Evolutionary conservation across 2,888 invertebrate species (phyloP).

Genomic region (Pollenia griseotomentosa): DNA sequence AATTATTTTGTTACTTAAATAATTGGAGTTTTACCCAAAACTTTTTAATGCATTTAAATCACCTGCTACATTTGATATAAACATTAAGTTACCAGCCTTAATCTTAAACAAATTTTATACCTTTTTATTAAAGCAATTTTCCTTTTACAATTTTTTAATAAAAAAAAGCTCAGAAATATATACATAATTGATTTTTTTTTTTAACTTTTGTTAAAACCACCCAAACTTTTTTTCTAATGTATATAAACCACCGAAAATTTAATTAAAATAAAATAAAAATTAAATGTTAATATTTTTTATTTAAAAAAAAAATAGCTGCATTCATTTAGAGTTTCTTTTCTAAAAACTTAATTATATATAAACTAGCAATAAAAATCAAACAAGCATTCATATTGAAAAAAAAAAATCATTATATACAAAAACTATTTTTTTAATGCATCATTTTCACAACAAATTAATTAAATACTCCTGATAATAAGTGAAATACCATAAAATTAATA

Average conservation of each 20-base stretch:
- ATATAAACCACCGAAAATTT: conserved; percentile 53
- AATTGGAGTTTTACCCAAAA: too few species aligned
- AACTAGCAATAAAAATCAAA: conserved; percentile 49
- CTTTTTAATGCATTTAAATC: too few species aligned
- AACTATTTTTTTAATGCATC: conserved; percentile 67
- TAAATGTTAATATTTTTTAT: conserved; percentile 30
- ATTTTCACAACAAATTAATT: conserved; percentile 54
- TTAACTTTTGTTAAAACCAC: conserved; percentile 25
- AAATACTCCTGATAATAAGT: conserved; percentile 14
- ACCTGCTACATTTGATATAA: too few species aligned
- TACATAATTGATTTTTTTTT: conserved; percentile 1
- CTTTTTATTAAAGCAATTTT: neutral
- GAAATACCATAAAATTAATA: conserved; percentile 52
- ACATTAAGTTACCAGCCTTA: too few species aligned
- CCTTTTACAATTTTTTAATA: conserved; percentile 37
- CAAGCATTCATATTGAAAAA: conserved; percentile 54
- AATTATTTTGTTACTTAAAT: too few species aligned
- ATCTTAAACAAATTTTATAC: too few species aligned
- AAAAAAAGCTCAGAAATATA: neutral
- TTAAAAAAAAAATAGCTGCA: conserved; percentile 56
- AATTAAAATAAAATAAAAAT: conserved; percentile 21
- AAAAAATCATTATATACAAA: conserved; percentile 59
- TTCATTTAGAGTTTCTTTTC: conserved; percentile 55
- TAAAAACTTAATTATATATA: conserved; percentile 34
- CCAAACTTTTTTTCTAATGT: conserved; percentile 42